Conservation (phyloP, 2,113 vertebrate species). For the Struthidea cinerea region DNA sequence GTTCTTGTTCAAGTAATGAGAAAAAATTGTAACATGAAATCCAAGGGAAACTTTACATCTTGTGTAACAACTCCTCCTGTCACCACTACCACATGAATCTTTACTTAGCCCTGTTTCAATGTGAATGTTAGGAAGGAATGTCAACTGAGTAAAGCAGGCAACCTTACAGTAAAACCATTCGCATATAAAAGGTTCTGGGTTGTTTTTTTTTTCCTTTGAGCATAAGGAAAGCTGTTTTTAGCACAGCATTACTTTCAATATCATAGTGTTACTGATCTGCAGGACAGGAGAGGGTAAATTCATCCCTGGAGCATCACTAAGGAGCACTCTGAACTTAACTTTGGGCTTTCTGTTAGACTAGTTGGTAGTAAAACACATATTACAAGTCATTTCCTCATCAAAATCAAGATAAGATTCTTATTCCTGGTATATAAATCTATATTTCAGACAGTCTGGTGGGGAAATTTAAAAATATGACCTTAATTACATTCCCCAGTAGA, state of each 20-base stretch:
- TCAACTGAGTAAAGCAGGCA: background rate
- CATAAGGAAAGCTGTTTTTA: background rate
- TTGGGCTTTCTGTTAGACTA: background rate
- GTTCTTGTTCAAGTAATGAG: slow-evolving; percentile 65
- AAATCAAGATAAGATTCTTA: slow-evolving; percentile 33
- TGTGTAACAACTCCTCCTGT: slow-evolving; percentile 63
- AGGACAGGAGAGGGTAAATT: background rate
- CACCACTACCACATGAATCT: slow-evolving; percentile 65
- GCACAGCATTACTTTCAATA: background rate
- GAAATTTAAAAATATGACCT: slow-evolving; percentile 68
- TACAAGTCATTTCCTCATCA: slow-evolving; percentile 20
- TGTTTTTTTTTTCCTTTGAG: background rate
- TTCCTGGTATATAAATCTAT: slow-evolving; percentile 19
- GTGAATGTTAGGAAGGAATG: background rate
- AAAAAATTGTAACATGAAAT: slow-evolving; percentile 64
- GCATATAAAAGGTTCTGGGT: background rate
- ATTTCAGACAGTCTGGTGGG: slow-evolving; percentile 41
- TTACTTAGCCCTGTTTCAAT: slow-evolving; percentile 32
- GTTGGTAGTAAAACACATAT: background rate
- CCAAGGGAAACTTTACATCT: slow-evolving; percentile 62
- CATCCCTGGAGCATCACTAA: background rate
- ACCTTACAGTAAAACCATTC: background rate
- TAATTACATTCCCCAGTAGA: slow-evolving; percentile 59
- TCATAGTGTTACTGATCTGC: background rate
- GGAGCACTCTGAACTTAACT: background rate